Percentiles rank a stretch among this genome's conserved stretches.
Evolutionary conservation across 2,888 invertebrate genomes (phyloP).

Genomic region (Octonoba sinensis): DNA sequence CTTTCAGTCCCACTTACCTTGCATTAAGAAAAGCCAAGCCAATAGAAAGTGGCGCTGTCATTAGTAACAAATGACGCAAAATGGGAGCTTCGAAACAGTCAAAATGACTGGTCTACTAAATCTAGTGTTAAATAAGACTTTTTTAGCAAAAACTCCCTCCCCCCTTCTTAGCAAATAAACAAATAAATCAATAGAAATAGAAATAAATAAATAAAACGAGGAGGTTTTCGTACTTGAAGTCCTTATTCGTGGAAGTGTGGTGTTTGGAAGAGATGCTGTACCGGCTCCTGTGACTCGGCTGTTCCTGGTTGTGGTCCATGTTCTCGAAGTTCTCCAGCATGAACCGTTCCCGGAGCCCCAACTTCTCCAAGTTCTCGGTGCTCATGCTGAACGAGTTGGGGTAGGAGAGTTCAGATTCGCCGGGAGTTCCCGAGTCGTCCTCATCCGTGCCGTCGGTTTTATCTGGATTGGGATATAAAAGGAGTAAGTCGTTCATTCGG

Average conservation of each 20-base stretch:
- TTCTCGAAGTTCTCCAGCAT: constrained; percentile 74
- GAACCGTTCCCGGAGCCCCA: constrained; percentile 72
- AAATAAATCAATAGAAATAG: not conserved
- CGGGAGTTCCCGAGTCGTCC: constrained; percentile 83
- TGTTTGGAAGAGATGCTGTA: constrained; percentile 68
- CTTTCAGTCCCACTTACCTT: no score
- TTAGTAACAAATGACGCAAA: no score
- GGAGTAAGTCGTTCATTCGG: not conserved
- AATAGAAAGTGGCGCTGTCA: no score
- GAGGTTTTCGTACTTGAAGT: constrained; percentile 30
- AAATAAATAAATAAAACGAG: not conserved
- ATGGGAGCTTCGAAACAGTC: no score
- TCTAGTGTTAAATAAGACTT: no score
- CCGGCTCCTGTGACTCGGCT: constrained; percentile 59
- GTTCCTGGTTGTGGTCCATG: constrained; percentile 75
- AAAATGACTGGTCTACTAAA: no score
- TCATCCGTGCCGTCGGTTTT: constrained; percentile 71
- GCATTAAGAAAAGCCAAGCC: no score
- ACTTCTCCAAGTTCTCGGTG: constrained; percentile 72
- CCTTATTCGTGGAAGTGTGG: constrained; percentile 30
- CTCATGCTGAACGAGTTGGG: constrained; percentile 72
- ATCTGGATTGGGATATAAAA: constrained; percentile 41
- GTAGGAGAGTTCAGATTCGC: constrained; percentile 78
- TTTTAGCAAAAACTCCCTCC: no score
- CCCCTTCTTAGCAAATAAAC: no score